A percentile compares a stretch with the other conserved stretches of the same genome.
Evolutionary conservation across 2,797 vertebrate genomes (phyloP).

Genomic region (Oreochromis mossambicus): DNA sequence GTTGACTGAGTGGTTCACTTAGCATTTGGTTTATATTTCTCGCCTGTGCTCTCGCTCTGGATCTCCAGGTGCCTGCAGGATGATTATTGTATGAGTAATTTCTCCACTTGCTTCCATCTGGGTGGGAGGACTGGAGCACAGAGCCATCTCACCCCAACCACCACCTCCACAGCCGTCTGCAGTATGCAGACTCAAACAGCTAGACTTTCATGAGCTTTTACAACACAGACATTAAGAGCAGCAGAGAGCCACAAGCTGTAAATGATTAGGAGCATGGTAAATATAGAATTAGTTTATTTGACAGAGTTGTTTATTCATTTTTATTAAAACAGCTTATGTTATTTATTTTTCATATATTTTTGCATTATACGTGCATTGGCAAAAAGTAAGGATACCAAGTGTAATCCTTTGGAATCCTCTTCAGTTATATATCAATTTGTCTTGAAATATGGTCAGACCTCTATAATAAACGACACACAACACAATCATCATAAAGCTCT

Average conservation of each 20-base stretch:
- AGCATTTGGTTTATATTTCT: slow-evolving; percentile 15
- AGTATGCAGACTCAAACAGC: not conserved
- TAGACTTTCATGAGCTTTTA: not conserved
- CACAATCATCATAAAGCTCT: not conserved
- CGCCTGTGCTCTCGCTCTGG: not conserved
- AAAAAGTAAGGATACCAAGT: not conserved
- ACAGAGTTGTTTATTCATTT: not conserved
- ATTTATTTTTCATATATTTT: not conserved
- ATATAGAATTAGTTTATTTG: not conserved
- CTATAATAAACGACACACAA: not conserved
- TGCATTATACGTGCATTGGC: not conserved
- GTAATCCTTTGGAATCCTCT: not conserved
- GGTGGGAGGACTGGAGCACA: slow-evolving; percentile 13
- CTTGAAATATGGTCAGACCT: not conserved
- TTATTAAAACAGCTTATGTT: not conserved
- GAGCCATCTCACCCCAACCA: not conserved
- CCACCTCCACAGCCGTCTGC: not conserved
- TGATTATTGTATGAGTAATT: slow-evolving; percentile 50
- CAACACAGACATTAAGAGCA: not conserved
- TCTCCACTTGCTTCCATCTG: slow-evolving; percentile 37
- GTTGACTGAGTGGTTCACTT: slow-evolving; percentile 43
- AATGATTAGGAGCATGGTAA: not conserved
- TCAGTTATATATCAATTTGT: not conserved
- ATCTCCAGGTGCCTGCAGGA: slow-evolving; percentile 43
- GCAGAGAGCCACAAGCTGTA: not conserved